Percentiles rank a stretch among this genome's conserved stretches.
Conservation (phyloP, 1,140 invertebrate genomes). For the Drosophila tristis region DNA sequence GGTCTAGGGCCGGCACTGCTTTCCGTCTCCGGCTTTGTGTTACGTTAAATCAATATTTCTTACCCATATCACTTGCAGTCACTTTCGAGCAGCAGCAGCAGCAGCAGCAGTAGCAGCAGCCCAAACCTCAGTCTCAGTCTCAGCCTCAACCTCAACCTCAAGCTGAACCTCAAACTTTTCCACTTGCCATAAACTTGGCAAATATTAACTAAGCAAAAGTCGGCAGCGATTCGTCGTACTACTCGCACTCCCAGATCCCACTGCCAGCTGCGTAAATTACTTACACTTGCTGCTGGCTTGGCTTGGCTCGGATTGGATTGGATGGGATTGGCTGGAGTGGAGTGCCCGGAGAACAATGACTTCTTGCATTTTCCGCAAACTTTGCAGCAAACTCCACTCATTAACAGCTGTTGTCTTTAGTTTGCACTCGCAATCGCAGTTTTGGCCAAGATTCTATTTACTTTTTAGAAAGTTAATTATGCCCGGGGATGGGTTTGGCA, state of each 20-base stretch:
- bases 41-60: conserved; percentile 71
- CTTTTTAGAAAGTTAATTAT: conserved; percentile 78
- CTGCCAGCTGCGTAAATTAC: conserved; percentile 41
- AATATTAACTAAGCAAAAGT: conserved; percentile 74
- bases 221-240: conserved; percentile 34
- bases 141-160: conserved; percentile 2
- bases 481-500: conserved; percentile 42
- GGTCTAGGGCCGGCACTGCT: conserved; percentile 46
- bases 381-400: conserved; percentile 68
- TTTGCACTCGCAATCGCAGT: conserved; percentile 1
- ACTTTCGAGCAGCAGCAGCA: conserved; percentile 18
- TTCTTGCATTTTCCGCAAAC: conserved; percentile 33
- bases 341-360: conserved; percentile 26
- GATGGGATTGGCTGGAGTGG: neutral
- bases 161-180: conserved; percentile 48
- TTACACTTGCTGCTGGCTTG: conserved; percentile 21
- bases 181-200: conserved; percentile 58
- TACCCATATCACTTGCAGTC: conserved; percentile 64
- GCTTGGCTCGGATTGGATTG: neutral
- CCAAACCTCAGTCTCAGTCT: neutral
- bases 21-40: conserved; percentile 31
- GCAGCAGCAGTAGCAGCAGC: no score
- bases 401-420: conserved; percentile 77
- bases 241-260: conserved; percentile 14
- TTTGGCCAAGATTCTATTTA: conserved; percentile 69